Conservation (phyloP, 1,140 invertebrate genomes). For the Nephila pilipes region DNA sequence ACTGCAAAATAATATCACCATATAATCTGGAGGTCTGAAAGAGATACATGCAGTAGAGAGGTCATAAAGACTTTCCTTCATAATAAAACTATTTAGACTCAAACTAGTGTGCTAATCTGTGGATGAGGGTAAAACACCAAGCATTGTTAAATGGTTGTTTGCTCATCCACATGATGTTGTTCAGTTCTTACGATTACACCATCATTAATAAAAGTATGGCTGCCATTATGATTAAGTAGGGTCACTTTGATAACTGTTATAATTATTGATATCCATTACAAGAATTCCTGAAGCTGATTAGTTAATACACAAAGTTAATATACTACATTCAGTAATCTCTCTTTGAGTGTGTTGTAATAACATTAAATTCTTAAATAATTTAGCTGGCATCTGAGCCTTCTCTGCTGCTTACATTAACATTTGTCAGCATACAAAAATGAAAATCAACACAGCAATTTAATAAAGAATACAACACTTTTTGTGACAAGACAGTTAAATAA, state of each 20-base stretch:
- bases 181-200: slow-evolving; percentile 88
- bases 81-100: slow-evolving; percentile 75
- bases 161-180: slow-evolving; percentile 83
- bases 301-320: no score
- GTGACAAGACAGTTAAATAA: no score
- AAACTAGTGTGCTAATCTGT: slow-evolving; percentile 76
- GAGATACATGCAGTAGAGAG: slow-evolving; percentile 54
- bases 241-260: slow-evolving; percentile 92
- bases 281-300: no score
- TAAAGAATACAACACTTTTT: no score
- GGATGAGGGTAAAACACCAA: slow-evolving; percentile 71
- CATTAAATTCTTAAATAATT: no score
- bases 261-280: slow-evolving; percentile 93
- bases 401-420: no score
- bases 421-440: no score
- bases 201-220: slow-evolving; percentile 89
- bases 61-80: slow-evolving; percentile 57
- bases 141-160: slow-evolving; percentile 76
- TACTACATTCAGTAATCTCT: no score
- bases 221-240: slow-evolving; percentile 89
- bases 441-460: no score
- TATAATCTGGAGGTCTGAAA: slow-evolving; percentile 67
- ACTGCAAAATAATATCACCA: slow-evolving; percentile 71
- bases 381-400: no score
- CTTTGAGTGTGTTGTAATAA: no score